These are phyloP conservation scores for Atherinomorus stipes DNA, from an alignment of 2,113 vertebrate species.

Conservation along the genomic window DNA sequence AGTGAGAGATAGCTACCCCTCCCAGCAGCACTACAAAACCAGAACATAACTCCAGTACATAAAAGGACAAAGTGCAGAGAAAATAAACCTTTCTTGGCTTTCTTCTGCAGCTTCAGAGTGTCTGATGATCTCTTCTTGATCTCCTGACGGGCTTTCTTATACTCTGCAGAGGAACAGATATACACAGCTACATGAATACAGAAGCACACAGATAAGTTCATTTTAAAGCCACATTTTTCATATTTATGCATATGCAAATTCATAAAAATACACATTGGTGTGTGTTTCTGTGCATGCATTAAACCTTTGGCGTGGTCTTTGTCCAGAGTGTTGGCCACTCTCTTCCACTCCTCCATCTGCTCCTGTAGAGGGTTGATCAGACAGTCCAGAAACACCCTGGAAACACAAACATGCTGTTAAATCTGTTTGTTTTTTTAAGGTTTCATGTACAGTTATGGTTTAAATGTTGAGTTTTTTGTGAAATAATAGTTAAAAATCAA, in stretches of 20 bases:
- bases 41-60: background rate
- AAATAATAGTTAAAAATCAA: background rate
- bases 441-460: too few relatives aligned
- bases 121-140: constrained; percentile 94
- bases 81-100: constrained; percentile 90
- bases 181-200: background rate
- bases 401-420: constrained; percentile 17
- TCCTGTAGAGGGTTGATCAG: constrained; percentile 96
- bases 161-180: constrained; percentile 80
- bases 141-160: constrained; percentile 93
- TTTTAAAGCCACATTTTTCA: background rate
- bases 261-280: background rate
- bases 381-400: constrained; percentile 92
- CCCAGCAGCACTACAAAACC: background rate
- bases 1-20: background rate
- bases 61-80: background rate
- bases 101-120: constrained; percentile 94
- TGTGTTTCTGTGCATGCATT: background rate
- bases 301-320: constrained; percentile 94
- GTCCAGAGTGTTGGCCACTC: constrained; percentile 90
- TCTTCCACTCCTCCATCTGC: constrained; percentile 97
- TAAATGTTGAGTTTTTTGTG: background rate
- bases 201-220: background rate
- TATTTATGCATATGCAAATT: background rate
- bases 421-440: too few relatives aligned